Base-by-base conservation (phyloP, 2,113 vertebrate genomes). In the Struthidea cinerea region DNA sequence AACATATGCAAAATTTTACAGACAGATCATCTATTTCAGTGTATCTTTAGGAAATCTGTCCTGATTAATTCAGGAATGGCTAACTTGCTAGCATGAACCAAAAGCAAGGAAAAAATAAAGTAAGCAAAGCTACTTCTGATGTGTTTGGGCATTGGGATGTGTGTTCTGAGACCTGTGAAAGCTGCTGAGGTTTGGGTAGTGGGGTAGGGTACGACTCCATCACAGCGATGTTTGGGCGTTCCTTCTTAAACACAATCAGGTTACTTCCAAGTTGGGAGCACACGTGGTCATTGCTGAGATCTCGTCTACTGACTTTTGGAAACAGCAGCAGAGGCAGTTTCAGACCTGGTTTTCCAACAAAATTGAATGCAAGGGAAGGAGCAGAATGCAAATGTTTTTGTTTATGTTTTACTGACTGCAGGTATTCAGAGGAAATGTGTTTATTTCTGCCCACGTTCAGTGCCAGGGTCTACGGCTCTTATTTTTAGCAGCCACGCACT, bases 401-500 rank as follows among this genome's bases (percentile, higher is more conserved):
- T 87, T 97, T 37, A 6, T 76, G n/a, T 95, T 90, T 67, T 16
- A 47, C 60, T 91, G 82, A 49, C n/a, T 81, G 82, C 68, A 75
- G 42, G 14, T 61, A 69, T 93, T 88, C 50, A 69, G 73, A 91
- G 86, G 89, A 94, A 77, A 87, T 53, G 13, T 71, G 55, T 97
- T 97, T 93, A 77, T 97, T 95, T 80, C 89, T 90, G 81, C 87
- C 93, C 89, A 60, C 8, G 12, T 93, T 81, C 86, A 63, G 44
- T 69, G 71, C 44, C 78, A 90, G 95, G 94, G 94, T 96, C 94
- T 81, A 46, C 6, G 17, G 35, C 87, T 80, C 69, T 93, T 98
- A 97, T 98, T 97, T 98, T 98, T 98, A 97, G 96, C 70, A 96
- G 68, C 80, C 89, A 86, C 3, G 18, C 92, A 95, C 88, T 91